Base-by-base conservation (phyloP, 2,888 invertebrate species). In the Xanthia togata region DNA sequence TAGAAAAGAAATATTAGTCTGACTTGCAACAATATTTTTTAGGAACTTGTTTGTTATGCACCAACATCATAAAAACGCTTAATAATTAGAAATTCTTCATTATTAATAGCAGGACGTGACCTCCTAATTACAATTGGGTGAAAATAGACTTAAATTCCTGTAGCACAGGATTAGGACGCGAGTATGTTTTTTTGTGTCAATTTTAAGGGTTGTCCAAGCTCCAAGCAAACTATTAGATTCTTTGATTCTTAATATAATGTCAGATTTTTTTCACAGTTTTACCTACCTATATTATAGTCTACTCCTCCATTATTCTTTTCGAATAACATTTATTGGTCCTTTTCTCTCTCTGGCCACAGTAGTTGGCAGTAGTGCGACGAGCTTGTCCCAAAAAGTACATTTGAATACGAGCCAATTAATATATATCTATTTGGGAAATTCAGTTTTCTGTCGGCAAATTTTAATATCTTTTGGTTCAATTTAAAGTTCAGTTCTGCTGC, bases 1-100 rank as follows among this genome's bases (percentile, higher is more conserved):
- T 76, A 14, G 12, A 63, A 57, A 78, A 67, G 6, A 59, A 53
- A 47, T 80, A 59, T 80, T 64, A 17, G 68, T 64, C 50, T 64
- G 14, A 53, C 53, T 68, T 44, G n/a, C 35, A 50, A 23, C 2
- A 4, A 31, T n/a, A 17, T 11, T 57, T 63, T 20, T 53, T 59
- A 8, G 26, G 11, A 63, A 73, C 35, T 47, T 72, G 72, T 65
- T 1, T 0, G 47, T 38, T 8, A n/a, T 67, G 9, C 55, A 78
- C 47, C 55, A 38, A 55, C 14, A n/a, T 72, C 14, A 44, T 26
- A 31, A 53, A 59, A 63, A n/a, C 23, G 70, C 23, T 23, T 23
- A 35, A 14, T 47, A 2, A 62, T 62, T 59, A 50, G 5, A 50
- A 38, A 76, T 64, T 17, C 44, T 63, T 75, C 35, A 41, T 12